These are phyloP conservation scores for Mustela nigripes DNA, from an alignment of 2,113 vertebrate genomes.

Conservation along the genomic window DNA sequence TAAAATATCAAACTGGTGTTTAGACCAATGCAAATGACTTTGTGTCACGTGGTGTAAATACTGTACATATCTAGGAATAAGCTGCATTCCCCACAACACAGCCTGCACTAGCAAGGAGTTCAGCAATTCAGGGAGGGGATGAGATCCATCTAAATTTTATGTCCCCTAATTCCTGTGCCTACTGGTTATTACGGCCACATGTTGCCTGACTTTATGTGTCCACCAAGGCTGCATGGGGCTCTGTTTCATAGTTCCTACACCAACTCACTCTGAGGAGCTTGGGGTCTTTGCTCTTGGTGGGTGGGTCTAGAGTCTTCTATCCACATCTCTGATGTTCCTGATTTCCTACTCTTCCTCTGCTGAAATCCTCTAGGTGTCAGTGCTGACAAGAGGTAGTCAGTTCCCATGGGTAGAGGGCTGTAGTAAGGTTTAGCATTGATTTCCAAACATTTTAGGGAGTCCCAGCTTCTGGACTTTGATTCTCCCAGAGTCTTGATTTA, in stretches of 20 bases:
- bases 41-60: constrained; percentile 65
- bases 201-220: rapidly evolving
- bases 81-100: not conserved
- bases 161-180: rapidly evolving
- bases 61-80: constrained; percentile 54
- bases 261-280: rapidly evolving
- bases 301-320: not conserved
- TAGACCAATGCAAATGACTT: constrained; percentile 41
- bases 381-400: too few species aligned
- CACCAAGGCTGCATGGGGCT: rapidly evolving
- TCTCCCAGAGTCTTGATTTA: not conserved
- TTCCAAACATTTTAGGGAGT: not conserved
- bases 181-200: rapidly evolving
- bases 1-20: constrained; percentile 4
- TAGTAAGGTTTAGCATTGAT: too few species aligned
- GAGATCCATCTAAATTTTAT: rapidly evolving
- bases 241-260: rapidly evolving
- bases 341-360: too few species aligned
- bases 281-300: rapidly evolving
- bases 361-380: too few species aligned
- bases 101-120: too few species aligned
- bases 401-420: too few species aligned
- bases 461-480: too few species aligned
- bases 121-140: rapidly evolving
- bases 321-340: rapidly evolving